Evolutionary conservation across 1,140 invertebrate genomes (phyloP), one percentile per base, ranked within the genome.

Genomic region (Pseudomyrmex dendroicus): DNA sequence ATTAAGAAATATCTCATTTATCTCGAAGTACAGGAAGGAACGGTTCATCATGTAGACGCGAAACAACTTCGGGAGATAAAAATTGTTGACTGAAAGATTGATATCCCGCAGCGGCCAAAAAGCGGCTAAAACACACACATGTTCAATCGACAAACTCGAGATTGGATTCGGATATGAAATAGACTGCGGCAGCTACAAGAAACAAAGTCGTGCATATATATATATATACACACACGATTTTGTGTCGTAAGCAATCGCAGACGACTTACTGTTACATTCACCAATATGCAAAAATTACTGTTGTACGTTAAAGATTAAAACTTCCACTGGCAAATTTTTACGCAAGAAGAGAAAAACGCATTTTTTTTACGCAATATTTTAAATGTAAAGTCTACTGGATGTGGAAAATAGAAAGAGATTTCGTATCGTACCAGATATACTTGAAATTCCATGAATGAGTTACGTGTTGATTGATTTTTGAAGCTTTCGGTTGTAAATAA

Each of bases 101-200:
- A 83, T 83, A 76, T 66, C 44, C 15, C 62, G 52, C 50, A 59
- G 62, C 9, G 12, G 50, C 2, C 12, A 57, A 44, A 72, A 70
- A 82, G 15, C 35, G 68, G 72, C 80, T 70, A 63, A 80, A 72
- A 72, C 57, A 22, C 62, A 20, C 20, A 48, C n/a, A 64, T 44
- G 64, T 78, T 62, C 25, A 52, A 78, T 86, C 61, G 56, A 63
- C 56, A 64, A 84, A 80, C 50, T 62, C 50, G 68, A 78, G 73
- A 46, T 73, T 74, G 61, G 73, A 72, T 86, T 87, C 67, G 59
- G 15, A 44, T 13, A 52, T 20, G 68, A 84, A 77, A 63, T 72
- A 64, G 73, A 56, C 35, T 35, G 35, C 70, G 57, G 66, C 50
- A 44, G 20, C 15, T 35, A 63, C n/a, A 35, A 73, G 74, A 56